These are phyloP conservation scores for Amazona vittata DNA, from an alignment of 2,113 vertebrate genomes.

Conservation along the genomic window DNA sequence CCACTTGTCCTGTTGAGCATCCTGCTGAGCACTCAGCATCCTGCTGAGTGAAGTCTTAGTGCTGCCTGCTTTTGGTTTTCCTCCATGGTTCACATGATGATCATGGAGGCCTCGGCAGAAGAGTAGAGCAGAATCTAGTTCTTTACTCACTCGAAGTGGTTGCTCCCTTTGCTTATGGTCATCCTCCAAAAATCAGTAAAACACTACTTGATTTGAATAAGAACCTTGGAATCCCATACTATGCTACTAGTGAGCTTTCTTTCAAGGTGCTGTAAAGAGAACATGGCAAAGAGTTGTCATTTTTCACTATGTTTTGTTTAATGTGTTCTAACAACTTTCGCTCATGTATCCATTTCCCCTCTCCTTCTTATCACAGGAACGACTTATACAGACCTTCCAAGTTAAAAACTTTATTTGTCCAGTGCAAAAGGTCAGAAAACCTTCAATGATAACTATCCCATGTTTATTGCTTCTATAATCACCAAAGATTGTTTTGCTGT, in stretches of 20 bases:
- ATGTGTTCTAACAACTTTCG: background rate
- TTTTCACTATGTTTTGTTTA: background rate
- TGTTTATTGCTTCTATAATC: background rate
- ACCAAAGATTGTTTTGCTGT: background rate
- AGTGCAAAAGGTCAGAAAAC: background rate
- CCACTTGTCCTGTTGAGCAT: background rate
- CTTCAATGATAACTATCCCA: background rate
- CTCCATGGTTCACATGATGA: background rate
- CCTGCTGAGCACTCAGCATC: background rate
- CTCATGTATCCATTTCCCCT: background rate
- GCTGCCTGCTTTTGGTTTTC: background rate
- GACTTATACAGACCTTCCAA: background rate
- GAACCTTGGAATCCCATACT: background rate
- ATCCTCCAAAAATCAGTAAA: background rate
- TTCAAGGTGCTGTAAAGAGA: background rate
- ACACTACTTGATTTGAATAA: background rate
- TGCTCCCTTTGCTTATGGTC: background rate
- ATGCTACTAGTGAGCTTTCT: background rate
- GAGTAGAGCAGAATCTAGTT: background rate
- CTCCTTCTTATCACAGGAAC: background rate
- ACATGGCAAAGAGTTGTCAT: background rate
- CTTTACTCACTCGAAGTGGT: background rate
- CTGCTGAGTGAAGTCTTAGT: background rate
- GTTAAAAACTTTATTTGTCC: background rate
- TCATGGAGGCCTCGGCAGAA: background rate